Evolutionary conservation across 2,113 vertebrate genomes (phyloP).

Genomic region (Arizona elegans): DNA sequence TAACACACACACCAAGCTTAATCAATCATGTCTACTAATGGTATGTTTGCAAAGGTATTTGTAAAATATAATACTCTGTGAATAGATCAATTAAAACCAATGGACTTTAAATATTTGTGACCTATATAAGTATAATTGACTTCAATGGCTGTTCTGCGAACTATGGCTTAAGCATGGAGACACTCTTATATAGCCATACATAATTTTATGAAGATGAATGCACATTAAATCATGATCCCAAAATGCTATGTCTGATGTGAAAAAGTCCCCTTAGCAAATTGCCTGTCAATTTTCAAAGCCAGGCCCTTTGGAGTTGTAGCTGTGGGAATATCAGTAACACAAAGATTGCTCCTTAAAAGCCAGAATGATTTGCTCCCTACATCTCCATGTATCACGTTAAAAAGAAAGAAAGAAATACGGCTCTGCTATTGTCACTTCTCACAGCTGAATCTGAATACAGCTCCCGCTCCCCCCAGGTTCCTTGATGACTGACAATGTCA

Average conservation of each 20-base stretch:
- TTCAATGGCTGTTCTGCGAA: background rate
- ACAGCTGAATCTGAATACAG: constrained; percentile 56
- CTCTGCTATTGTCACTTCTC: constrained; percentile 49
- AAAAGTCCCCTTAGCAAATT: constrained; percentile 55
- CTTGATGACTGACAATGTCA: constrained; percentile 64
- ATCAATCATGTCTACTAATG: background rate
- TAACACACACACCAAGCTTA: no score
- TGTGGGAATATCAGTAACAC: constrained; percentile 80
- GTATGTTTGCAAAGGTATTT: background rate
- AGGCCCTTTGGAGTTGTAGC: constrained; percentile 66
- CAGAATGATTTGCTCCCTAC: constrained; percentile 63
- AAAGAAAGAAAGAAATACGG: constrained; percentile 20
- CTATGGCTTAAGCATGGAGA: background rate
- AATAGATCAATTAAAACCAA: background rate
- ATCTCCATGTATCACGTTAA: constrained; percentile 54
- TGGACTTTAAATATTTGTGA: background rate
- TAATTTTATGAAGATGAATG: background rate
- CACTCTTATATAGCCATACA: background rate
- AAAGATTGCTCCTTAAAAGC: constrained; percentile 72
- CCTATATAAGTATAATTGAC: background rate
- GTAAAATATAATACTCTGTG: background rate
- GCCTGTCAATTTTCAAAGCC: constrained; percentile 15
- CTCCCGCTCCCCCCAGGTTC: constrained; percentile 62
- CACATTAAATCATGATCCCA: background rate
- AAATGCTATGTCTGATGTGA: background rate